Evolutionary conservation across 1,140 invertebrate genomes (phyloP), one percentile per base, ranked within the genome.

Genomic region (Aphaenogaster rudis): DNA sequence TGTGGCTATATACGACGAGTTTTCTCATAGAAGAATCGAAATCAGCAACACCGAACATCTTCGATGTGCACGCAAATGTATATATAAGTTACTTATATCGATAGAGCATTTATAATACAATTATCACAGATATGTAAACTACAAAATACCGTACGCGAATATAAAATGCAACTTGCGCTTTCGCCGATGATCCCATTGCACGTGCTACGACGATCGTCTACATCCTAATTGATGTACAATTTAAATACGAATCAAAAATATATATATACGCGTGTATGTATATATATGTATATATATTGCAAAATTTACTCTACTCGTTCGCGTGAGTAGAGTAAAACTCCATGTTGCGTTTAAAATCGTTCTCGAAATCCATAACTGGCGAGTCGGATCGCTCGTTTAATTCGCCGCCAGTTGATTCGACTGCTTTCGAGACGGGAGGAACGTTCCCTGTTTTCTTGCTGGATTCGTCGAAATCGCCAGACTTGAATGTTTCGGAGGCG

Each of bases 51-150:
- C 39, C 69, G 80, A 74, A 76, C 13, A 63, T 76, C 54, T 28
- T 84, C 80, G 69, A 63, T 76, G 69, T 84, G 42, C 33, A 17
- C 67, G 17, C 28, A 28, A 74, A 57, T 82, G 28, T 82, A 66
- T 81, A 52, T 81, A 94, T 95, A 95, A 94, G 90, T 95, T 94
- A 94, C 92, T 94, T 94, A 94, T 94, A 92, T 92, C 92, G 79
- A 91, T 92, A 91, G 91, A 94, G 91, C 78, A 85, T 93, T 93
- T 95, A 94, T 94, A 94, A 94, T 95, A 95, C 93, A 93, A 93
- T 94, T 95, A 95, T 95, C 95, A 95, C 95, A 95, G 95, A 95
- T 95, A 95, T 93, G 92, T 95, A 95, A 95, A 91, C 94, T 95
- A 95, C 93, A 95, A 95, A 95, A 94, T 94, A 94, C 91, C 91